Evolutionary conservation across 2,888 invertebrate species (phyloP).

Genomic region (Smittia aterrima): DNA sequence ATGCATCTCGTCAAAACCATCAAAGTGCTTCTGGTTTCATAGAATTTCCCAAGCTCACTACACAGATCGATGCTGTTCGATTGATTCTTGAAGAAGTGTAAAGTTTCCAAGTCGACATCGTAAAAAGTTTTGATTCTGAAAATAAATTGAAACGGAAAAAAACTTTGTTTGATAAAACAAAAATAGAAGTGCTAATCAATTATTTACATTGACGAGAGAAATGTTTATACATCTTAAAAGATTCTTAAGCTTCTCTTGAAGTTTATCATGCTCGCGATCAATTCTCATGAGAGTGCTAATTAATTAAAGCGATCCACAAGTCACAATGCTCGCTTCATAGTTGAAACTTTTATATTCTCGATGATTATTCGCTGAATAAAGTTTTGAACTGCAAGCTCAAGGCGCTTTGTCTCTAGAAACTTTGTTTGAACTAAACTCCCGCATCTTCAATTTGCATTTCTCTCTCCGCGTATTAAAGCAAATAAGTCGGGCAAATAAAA

Average conservation of each 20-base stretch:
- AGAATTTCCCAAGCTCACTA: slow-evolving; percentile 4
- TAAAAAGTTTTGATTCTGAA: slow-evolving; percentile 22
- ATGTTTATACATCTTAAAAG: no score
- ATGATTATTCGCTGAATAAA: no score
- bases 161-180: neutral
- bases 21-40: neutral
- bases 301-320: no score
- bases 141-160: neutral
- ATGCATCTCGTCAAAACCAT: slow-evolving; percentile 15
- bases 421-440: neutral
- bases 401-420: neutral
- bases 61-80: neutral
- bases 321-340: no score
- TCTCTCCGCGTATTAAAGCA: neutral
- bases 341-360: no score
- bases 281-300: no score
- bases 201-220: no score
- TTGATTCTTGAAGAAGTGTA: neutral
- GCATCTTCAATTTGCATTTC: neutral
- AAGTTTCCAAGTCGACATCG: slow-evolving; percentile 19
- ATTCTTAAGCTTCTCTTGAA: no score
- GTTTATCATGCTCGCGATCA: no score
- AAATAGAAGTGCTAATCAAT: no score
- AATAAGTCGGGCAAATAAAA: neutral
- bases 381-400: no score